These are phyloP conservation scores for Macrosoma leucophasiata DNA, from an alignment of 2,888 invertebrate genomes.

Conservation along the genomic window DNA sequence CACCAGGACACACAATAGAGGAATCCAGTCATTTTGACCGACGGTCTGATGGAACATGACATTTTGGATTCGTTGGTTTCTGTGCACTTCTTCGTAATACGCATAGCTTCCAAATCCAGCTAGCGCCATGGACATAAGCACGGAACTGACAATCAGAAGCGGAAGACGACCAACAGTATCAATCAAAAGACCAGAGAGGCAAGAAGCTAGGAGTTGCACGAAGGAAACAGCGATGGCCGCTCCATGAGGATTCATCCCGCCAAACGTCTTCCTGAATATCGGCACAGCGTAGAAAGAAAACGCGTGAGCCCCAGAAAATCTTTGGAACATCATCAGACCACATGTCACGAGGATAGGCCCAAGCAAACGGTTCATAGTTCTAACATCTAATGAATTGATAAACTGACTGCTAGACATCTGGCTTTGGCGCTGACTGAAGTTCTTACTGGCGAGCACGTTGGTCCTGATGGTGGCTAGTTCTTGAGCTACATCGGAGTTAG, in stretches of 20 bases:
- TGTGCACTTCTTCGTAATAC: slow-evolving; percentile 83
- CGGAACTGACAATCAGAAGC: slow-evolving; percentile 87
- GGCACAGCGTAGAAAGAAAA: slow-evolving; percentile 91
- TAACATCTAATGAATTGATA: slow-evolving; percentile 56
- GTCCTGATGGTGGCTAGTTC: slow-evolving; percentile 83
- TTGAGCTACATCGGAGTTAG: slow-evolving; percentile 83
- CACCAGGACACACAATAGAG: slow-evolving; percentile 86
- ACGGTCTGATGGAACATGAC: slow-evolving; percentile 67
- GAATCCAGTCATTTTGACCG: slow-evolving; percentile 87
- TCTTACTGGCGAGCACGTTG: slow-evolving; percentile 77
- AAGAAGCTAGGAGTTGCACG: slow-evolving; percentile 89
- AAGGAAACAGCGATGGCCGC: slow-evolving; percentile 91
- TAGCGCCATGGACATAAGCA: slow-evolving; percentile 90
- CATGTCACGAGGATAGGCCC: slow-evolving; percentile 89
- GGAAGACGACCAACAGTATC: slow-evolving; percentile 91
- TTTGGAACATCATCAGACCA: slow-evolving; percentile 92
- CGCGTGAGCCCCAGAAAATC: slow-evolving; percentile 88
- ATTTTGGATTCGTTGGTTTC: slow-evolving; percentile 69
- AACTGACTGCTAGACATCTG: slow-evolving; percentile 62
- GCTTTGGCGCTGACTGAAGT: slow-evolving; percentile 65
- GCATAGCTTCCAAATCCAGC: slow-evolving; percentile 90
- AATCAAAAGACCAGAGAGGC: slow-evolving; percentile 87
- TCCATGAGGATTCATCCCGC: slow-evolving; percentile 86
- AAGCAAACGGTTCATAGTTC: slow-evolving; percentile 66
- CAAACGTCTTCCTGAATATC: slow-evolving; percentile 90